Base-by-base conservation (phyloP, 2,797 vertebrate genomes). In the Arnoldichthys spilopterus region DNA sequence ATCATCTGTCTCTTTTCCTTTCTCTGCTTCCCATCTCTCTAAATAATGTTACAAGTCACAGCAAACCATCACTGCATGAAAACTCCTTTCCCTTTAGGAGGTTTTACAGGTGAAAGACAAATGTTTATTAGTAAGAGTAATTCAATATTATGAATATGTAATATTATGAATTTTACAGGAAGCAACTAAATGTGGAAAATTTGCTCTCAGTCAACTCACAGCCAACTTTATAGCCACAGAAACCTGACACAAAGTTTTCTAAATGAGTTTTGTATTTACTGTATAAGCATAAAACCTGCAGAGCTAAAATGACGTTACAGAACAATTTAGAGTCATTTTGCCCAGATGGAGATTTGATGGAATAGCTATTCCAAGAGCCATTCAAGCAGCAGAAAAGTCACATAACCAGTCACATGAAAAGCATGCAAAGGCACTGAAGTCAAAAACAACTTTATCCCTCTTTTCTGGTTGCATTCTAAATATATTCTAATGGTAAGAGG, bases 401-500 rank as follows among this genome's bases (percentile, higher is more conserved):
- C 40, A 56, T 56, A 40, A 69, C 28, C 26, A n/a, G 49, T 78
- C 66, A 37, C 72, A 76, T 79, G 83, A 84, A 82, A 88, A 83
- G n/a, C 22, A 66, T 54, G 70, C 64, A 61, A 70, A 77, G 32
- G 32, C 37, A 70, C 51, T 80, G 78, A 79, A 84, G 77, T 1
- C 47, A 30, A 75, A 77, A 86, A 53, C 72, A 80, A 88, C 83
- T 88, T 82, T 72, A 87, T 87, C 83, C 47, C 73, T 86, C 81
- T 88, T 85, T 82, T 81, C 72, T 81, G 20, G 28, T 79, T 79
- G 74, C 83, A 61, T 84, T 87, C 77, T 89, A 88, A 89, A 91
- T n/a, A 89, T 88, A 91, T 92, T 93, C 86, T 83, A 91, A 89
- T 86, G 72, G 64, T 82, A 84, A 82, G 81, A 86, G 84, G 88